A percentile compares a stretch with the other conserved stretches of the same genome.
Conservation (phyloP, 2,888 invertebrate genomes). For the Drosophila helvetica region DNA sequence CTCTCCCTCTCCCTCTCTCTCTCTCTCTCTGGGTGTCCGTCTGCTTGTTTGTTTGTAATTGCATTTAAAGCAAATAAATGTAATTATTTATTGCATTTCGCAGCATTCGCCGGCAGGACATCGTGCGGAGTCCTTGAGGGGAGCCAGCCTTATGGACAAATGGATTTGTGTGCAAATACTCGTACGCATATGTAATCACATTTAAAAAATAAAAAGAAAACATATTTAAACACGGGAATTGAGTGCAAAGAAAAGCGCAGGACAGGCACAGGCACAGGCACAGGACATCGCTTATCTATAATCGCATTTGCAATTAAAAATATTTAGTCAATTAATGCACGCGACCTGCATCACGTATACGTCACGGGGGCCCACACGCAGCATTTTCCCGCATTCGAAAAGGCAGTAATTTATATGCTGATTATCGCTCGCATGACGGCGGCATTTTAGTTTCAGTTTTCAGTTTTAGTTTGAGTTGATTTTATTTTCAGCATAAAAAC, state of each 20-base stretch:
- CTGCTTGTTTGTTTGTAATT: constrained; percentile 69
- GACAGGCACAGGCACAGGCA: neutral
- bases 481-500: constrained; percentile 3
- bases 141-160: constrained; percentile 6
- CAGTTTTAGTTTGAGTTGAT: too few species aligned
- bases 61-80: constrained; percentile 75
- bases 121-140: constrained; percentile 6
- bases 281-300: constrained; percentile 56
- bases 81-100: constrained; percentile 77
- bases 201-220: constrained; percentile 42
- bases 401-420: constrained; percentile 69
- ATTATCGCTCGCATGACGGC: constrained; percentile 50
- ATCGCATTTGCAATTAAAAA: constrained; percentile 73
- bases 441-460: constrained; percentile 15
- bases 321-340: constrained; percentile 70
- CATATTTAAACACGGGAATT: neutral
- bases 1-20: constrained; percentile 3
- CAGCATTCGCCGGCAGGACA: constrained; percentile 51
- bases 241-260: neutral
- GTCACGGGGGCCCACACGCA: constrained; percentile 23
- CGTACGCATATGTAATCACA: constrained; percentile 52
- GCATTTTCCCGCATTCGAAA: constrained; percentile 42
- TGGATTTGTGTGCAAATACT: constrained; percentile 51
- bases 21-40: too few species aligned
- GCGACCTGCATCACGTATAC: constrained; percentile 47